These are phyloP conservation scores for Zaprionus kolodkinae DNA, from an alignment of 1,140 invertebrate species.

Conservation along the genomic window DNA sequence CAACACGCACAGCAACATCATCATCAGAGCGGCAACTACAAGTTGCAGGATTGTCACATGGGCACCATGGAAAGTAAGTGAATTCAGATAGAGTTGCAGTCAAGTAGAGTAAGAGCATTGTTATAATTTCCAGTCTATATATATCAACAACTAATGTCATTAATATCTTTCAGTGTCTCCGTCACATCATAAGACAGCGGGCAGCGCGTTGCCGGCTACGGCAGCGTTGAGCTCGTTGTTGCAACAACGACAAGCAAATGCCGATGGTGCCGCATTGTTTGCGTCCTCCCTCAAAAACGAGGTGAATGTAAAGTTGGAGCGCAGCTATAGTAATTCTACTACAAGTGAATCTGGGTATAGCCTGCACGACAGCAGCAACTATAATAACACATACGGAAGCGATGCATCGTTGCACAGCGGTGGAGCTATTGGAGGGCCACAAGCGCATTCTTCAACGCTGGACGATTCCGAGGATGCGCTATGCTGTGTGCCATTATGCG, in stretches of 20 bases:
- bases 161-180: slow-evolving; percentile 22
- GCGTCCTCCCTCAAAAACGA: slow-evolving; percentile 59
- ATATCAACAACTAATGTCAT: background rate
- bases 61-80: slow-evolving; percentile 73
- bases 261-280: slow-evolving; percentile 58
- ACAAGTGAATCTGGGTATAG: slow-evolving; percentile 69
- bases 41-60: slow-evolving; percentile 76
- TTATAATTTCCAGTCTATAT: background rate
- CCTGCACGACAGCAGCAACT: slow-evolving; percentile 56
- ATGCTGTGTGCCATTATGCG: slow-evolving; percentile 77
- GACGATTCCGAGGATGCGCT: slow-evolving; percentile 75
- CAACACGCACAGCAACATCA: slow-evolving; percentile 35
- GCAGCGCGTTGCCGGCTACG: slow-evolving; percentile 52
- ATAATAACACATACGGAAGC: slow-evolving; percentile 63
- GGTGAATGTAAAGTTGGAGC: slow-evolving; percentile 66
- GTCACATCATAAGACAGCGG: slow-evolving; percentile 4
- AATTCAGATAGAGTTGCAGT: background rate
- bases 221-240: slow-evolving; percentile 64
- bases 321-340: slow-evolving; percentile 70
- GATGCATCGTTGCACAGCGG: slow-evolving; percentile 53
- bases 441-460: slow-evolving; percentile 71
- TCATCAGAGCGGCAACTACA: slow-evolving; percentile 60
- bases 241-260: slow-evolving; percentile 74
- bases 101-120: background rate
- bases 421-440: slow-evolving; percentile 62